Evolutionary conservation across 35 echinoderm and acorn worm species (phyloP).

Genomic region (Stichopus chloronotus): DNA sequence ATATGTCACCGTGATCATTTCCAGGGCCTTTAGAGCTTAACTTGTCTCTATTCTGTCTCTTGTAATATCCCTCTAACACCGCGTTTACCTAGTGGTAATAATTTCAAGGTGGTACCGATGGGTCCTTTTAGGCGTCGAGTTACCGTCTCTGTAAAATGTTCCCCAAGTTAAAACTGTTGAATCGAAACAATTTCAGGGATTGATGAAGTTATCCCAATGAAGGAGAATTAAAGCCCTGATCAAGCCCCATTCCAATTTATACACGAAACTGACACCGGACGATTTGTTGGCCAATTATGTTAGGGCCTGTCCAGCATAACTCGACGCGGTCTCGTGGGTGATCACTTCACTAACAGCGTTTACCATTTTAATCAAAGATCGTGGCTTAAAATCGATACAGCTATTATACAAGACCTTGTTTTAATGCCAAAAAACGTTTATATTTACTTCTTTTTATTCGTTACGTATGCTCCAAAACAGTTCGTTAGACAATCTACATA

Average conservation of each 20-base stretch:
- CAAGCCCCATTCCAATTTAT: constrained; percentile 45
- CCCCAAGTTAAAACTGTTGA: constrained; percentile 8
- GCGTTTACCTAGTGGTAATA: neutral
- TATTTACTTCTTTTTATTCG: neutral
- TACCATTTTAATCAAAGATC: constrained; percentile 41
- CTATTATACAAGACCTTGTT: constrained; percentile 34
- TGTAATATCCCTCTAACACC: constrained; percentile 30
- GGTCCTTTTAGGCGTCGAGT: constrained; percentile 36
- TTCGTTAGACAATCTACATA: neutral
- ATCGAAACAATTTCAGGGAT: constrained; percentile 32
- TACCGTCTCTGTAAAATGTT: neutral
- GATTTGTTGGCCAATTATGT: constrained; percentile 43
- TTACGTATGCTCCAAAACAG: neutral
- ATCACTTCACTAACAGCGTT: constrained; percentile 26
- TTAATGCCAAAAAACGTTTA: neutral
- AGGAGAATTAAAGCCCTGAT: constrained; percentile 37
- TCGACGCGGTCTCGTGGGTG: constrained; percentile 7
- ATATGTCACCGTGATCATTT: constrained; percentile 12
- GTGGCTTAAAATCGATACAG: constrained; percentile 36
- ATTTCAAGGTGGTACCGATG: constrained; percentile 24
- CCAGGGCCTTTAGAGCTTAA: neutral
- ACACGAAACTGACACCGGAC: constrained; percentile 26
- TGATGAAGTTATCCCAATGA: constrained; percentile 36
- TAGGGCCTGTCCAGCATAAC: neutral
- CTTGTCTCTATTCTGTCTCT: constrained; percentile 21